A percentile compares a stretch with the other conserved stretches of the same genome.
phyloP scores from a whole-genome alignment of 2,888 invertebrate genomes.

The Drosophila villosipedis region DNA sequence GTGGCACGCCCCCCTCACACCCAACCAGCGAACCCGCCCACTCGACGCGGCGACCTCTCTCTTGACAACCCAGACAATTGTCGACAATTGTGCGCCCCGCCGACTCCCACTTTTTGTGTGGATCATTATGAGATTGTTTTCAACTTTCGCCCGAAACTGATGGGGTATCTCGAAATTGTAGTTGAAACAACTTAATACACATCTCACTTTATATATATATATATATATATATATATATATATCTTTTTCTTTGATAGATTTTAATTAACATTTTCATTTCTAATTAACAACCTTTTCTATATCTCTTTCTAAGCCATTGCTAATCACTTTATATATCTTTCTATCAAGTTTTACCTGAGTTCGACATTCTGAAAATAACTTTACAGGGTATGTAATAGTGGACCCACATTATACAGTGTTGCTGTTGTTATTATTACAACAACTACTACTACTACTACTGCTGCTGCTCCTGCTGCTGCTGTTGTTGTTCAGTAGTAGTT shows the following conservation, averaged over 20 bases:
- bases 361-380: background rate
- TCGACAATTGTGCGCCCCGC: constrained; percentile 40
- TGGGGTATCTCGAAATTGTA: background rate
- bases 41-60: constrained; percentile 8
- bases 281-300: background rate
- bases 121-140: constrained; percentile 32
- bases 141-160: background rate
- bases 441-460: background rate
- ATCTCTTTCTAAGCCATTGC: background rate
- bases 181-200: no score
- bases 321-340: background rate
- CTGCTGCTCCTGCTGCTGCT: constrained; percentile 6
- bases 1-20: constrained; percentile 31
- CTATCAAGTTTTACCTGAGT: background rate
- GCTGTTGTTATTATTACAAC: background rate
- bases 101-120: constrained; percentile 10
- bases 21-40: background rate
- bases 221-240: background rate
- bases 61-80: constrained; percentile 39
- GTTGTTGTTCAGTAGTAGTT: constrained; percentile 33
- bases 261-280: background rate
- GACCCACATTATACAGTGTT: background rate
- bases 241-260: background rate
- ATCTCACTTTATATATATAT: background rate
- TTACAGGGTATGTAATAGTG: constrained; percentile 17